Conservation (phyloP, 2,113 vertebrate genomes). For the Camelus dromedarius region DNA sequence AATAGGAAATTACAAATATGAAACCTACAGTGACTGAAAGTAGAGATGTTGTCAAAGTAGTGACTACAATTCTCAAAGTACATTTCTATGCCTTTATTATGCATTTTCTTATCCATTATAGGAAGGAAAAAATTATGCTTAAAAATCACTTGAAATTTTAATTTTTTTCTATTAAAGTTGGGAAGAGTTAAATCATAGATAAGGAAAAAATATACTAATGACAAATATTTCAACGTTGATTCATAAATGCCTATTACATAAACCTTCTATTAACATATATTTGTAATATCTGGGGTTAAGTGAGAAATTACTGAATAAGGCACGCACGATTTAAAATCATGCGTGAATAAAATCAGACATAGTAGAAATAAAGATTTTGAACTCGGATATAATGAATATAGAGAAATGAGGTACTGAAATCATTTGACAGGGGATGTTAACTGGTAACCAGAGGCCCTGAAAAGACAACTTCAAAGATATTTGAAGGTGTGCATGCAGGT, state of each 20-base stretch:
- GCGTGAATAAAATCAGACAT: not conserved
- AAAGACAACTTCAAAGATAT: slow-evolving; percentile 54
- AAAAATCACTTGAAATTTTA: not conserved
- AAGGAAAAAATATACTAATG: not conserved
- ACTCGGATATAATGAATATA: not conserved
- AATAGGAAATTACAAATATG: slow-evolving; percentile 39
- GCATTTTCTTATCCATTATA: slow-evolving; percentile 14
- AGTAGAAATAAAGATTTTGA: slow-evolving; percentile 32
- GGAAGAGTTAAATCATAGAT: not conserved
- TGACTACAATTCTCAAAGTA: slow-evolving; percentile 21
- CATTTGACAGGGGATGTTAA: slow-evolving; percentile 51
- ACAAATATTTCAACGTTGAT: not conserved
- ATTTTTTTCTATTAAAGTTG: not conserved
- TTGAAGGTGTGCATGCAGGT: fast-evolving
- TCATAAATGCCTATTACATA: not conserved
- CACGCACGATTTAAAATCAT: not conserved
- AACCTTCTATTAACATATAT: not conserved
- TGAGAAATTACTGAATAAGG: not conserved
- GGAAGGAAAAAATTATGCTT: not conserved
- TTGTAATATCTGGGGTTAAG: not conserved
- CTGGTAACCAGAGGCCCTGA: slow-evolving; percentile 35
- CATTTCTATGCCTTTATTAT: not conserved
- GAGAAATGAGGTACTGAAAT: not conserved
- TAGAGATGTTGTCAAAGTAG: not conserved
- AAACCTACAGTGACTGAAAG: not conserved